phyloP scores from a whole-genome alignment of 2,888 invertebrate genomes.

The Xylota sylvarum region DNA sequence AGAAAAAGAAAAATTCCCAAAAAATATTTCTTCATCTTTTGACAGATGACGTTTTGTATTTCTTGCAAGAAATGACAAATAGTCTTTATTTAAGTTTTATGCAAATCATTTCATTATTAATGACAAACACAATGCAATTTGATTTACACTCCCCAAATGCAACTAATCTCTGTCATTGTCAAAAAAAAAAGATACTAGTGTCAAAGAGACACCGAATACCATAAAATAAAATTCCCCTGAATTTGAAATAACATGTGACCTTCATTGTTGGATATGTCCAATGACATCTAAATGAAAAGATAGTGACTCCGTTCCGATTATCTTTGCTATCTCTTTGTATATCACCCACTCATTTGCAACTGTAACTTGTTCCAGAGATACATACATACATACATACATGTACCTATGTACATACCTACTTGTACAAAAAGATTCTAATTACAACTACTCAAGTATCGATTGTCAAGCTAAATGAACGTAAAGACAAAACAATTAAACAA shows the following conservation, averaged over 20 bases:
- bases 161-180: slow-evolving; percentile 6
- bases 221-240: background rate
- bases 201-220: background rate
- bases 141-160: background rate
- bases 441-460: slow-evolving; percentile 33
- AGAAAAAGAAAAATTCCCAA: background rate
- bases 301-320: slow-evolving; percentile 19
- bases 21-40: slow-evolving; percentile 16
- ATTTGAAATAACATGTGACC: background rate
- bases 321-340: slow-evolving; percentile 25
- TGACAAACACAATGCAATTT: slow-evolving; percentile 5
- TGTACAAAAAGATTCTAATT: slow-evolving; percentile 64
- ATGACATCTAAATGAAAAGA: slow-evolving; percentile 13
- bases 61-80: background rate
- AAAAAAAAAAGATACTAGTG: background rate
- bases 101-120: slow-evolving; percentile 2
- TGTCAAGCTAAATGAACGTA: slow-evolving; percentile 55
- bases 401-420: too few relatives aligned
- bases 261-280: slow-evolving; percentile 22
- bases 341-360: slow-evolving; percentile 14
- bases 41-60: slow-evolving; percentile 16
- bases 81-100: slow-evolving; percentile 5
- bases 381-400: too few relatives aligned
- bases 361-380: slow-evolving; percentile 1
- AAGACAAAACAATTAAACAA: slow-evolving; percentile 57